Base-by-base conservation (phyloP, 1,140 invertebrate genomes). In the Drosophila bipectinata region DNA sequence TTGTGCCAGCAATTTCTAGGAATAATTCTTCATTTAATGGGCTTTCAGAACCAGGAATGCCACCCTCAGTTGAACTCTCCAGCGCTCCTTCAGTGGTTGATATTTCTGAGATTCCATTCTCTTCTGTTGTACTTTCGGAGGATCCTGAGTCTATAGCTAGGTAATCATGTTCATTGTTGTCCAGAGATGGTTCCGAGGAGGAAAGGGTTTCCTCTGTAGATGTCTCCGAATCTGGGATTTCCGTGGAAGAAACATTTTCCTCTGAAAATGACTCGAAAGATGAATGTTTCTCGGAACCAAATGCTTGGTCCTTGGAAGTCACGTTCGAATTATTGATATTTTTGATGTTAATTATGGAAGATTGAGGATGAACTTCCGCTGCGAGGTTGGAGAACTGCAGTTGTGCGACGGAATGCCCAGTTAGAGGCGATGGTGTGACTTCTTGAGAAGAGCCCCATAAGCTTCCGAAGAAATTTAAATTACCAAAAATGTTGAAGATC, bases 401-500 rank as follows among this genome's bases (percentile, higher is more conserved):
- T 41, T 12, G 53, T 9, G 57, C 18, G 1, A 14, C 4, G 12
- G 51, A 41, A 24, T 47, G 12, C 0, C 5, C 8, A n/a, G 30
- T 47, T 8, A 47, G 32, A 1, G 41, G 7, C 10, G 37, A 21
- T 12, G 62, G 53, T 5, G 34, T 49, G n/a, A 39, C 21, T 3
- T 49, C 21, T 8, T 21, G 32, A 8, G 18, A 56, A 15, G 10
- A 58, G 24, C 64, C 63, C 74, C 78, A 85, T 3, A 82, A 14
- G 5, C 10, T 24, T 9, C 69, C 78, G 4, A 87, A 87, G 9
- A 87, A 41, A 41, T 87, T 67, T 0, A 64, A 34, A 34, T 64
- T 32, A 10, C 78, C 75, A 21, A 87, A 87, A 9, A 87, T 55
- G 15, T 87, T 87, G 9, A 87, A 79, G 45, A 87, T 82, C 4